phyloP scores from a whole-genome alignment of 2,888 invertebrate genomes.

The Ommatoiulus sabulosus region DNA sequence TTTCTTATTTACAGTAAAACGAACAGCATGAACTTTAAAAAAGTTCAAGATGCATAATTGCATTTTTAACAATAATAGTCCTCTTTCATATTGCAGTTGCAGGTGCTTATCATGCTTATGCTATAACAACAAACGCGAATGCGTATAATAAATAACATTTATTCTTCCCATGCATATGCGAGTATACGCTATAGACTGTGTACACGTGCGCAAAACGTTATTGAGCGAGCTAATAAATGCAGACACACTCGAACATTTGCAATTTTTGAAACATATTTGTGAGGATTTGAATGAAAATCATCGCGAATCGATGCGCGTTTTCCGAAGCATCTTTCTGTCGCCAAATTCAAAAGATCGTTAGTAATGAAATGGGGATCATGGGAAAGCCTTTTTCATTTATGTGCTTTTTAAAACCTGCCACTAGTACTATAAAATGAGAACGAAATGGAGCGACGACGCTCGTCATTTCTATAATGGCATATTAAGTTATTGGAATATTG shows the following conservation, averaged over 20 bases:
- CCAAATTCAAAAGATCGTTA: conserved; percentile 14
- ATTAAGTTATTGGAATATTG: not conserved
- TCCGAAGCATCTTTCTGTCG: not conserved
- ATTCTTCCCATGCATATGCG: not conserved
- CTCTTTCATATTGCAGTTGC: too few relatives aligned
- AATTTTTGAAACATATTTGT: not conserved
- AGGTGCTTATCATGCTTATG: not conserved
- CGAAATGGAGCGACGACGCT: not conserved
- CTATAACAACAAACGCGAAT: not conserved
- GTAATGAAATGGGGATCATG: conserved; percentile 25
- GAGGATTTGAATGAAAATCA: not conserved
- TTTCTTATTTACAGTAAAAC: too few relatives aligned
- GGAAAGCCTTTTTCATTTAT: conserved; percentile 7
- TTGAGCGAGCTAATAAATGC: not conserved
- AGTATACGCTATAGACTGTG: not conserved
- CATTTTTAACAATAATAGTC: too few relatives aligned
- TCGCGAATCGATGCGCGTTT: not conserved
- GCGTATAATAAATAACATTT: not conserved
- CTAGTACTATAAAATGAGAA: not conserved
- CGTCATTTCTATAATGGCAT: conserved; percentile 25
- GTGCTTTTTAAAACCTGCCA: not conserved
- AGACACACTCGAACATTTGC: not conserved
- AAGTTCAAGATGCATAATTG: too few relatives aligned
- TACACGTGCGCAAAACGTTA: not conserved
- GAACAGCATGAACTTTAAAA: too few relatives aligned